Percentiles rank a stretch among this genome's conserved stretches.
Evolutionary conservation across 2,888 invertebrate species (phyloP).

Genomic region (Phoronis australis): DNA sequence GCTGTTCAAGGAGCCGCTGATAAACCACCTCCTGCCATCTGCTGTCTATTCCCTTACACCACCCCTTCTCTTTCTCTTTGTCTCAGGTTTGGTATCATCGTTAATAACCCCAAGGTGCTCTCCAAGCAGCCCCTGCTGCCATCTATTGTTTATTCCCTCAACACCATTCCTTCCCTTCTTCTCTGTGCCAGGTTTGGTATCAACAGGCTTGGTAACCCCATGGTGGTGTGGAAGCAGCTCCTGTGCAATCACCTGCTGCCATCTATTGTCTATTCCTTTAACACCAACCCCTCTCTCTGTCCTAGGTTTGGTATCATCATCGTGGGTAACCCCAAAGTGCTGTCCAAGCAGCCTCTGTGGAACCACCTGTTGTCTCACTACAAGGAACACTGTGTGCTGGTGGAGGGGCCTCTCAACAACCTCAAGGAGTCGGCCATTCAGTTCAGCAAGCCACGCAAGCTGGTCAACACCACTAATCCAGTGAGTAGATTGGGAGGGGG

Average conservation of each 20-base stretch:
- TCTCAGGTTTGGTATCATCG: slow-evolving; percentile 80
- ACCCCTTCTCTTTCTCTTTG: too few species aligned
- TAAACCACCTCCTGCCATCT: too few species aligned
- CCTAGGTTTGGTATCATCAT: slow-evolving; percentile 84
- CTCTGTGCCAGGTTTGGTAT: too few species aligned
- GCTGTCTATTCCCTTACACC: too few species aligned
- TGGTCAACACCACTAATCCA: slow-evolving; percentile 89
- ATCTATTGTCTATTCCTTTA: too few species aligned
- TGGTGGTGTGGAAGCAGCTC: too few species aligned
- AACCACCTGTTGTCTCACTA: slow-evolving; percentile 95
- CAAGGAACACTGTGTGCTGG: slow-evolving; percentile 93
- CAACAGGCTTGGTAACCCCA: too few species aligned
- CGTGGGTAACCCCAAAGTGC: slow-evolving; percentile 97
- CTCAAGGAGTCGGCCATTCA: slow-evolving; percentile 94
- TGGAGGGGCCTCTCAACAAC: slow-evolving; percentile 96
- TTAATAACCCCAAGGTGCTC: slow-evolving; percentile 97
- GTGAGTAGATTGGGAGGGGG: slow-evolving; percentile 30
- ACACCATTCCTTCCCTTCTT: too few species aligned
- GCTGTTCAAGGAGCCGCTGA: too few species aligned
- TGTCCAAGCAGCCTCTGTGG: slow-evolving; percentile 97
- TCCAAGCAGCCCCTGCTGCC: slow-evolving; percentile 97
- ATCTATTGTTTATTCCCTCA: too few species aligned
- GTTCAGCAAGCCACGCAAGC: slow-evolving; percentile 93
- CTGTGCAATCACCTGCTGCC: too few species aligned
- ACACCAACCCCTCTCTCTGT: too few species aligned